Base-by-base conservation (phyloP, 1,140 invertebrate species). In the Cyclargus thomasi region DNA sequence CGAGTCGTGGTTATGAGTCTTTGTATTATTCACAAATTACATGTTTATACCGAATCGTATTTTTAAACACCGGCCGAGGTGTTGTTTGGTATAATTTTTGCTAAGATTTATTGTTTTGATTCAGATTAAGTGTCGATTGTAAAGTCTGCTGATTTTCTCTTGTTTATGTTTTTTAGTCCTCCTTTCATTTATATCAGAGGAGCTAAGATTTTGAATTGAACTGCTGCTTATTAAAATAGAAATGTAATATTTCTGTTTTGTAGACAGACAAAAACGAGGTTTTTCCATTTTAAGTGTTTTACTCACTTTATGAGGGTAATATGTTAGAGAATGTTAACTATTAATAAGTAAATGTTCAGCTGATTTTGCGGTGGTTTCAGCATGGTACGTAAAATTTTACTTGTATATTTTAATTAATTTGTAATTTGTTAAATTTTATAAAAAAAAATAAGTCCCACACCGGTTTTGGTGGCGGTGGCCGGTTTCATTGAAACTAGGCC, bases 361-460 rank as follows among this genome's bases (percentile, higher is more conserved):
- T 65, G 72, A 77, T 77, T 75, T 77, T 71, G 73, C 70, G 77
- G 75, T 67, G 70, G 55, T 69, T 77, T 79, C 68, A 72, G 69
- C 70, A 77, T 68, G 74, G 75, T 35, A 69, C 70, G 71, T 79
- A 74, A 75, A 70, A 66, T 71, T 75, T 59, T 59, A 59, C 10
- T 10, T 20, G 55, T 21, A 59, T 21, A 67, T 70, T 59, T 72
- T 74, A 47, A 47, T 47, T 2, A 1, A 8, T 47, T 47, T 16
- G 39, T 47, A 11, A 47, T 11, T 3, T 47, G 39, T 47, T 47
- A 16, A 14, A 47, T 47, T 47, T 8, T 0, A 47, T 47, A 35
- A 5, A 35, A n/a, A n/a, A n/a, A n/a, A n/a, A n/a, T n/a, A n/a
- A n/a, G n/a, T n/a, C n/a, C n/a, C n/a, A n/a, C n/a, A n/a, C n/a